Base-by-base conservation (phyloP, 2,888 invertebrate genomes). In the Ophion costatus region DNA sequence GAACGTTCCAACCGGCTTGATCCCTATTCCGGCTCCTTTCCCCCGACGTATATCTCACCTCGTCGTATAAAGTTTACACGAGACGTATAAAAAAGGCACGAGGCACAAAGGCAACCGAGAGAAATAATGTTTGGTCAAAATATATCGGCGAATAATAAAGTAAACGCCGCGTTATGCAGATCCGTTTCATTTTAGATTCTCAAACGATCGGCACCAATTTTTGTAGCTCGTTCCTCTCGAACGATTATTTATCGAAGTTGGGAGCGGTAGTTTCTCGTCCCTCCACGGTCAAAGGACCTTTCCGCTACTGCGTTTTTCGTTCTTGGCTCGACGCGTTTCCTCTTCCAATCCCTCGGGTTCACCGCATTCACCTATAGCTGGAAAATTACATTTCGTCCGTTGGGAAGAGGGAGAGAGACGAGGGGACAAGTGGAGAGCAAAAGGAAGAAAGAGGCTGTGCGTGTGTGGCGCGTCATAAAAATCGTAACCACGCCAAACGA, bases 341-440 rank as follows among this genome's bases (percentile, higher is more conserved):
- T 57, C 20, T 73, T 57, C 38, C 80, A 63, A 67, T 64, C 56
- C 70, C 29, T 51, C 61, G 11, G 61, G n/a, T 69, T 69, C 69
- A 69, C 42, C 66, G 29, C 66, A 67, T 76, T 74, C 89, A 90
- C 90, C 89, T 90, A 91, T 90, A 89, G 90, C 87, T 24, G 87
- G 92, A 92, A 92, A 92, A 92, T 92, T 91, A 92, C 91, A 91
- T 92, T 93, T 59, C 91, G 91, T 91, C 89, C 91, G 92, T 90
- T 91, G 90, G 91, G 92, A 92, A 93, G 89, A 88, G 24, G n/a
- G 14, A 33, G 24, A 71, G 33, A 24, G 51, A 67, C 29, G 22
- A 59, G 67, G 76, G 57, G 64, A 38, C 69, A 66, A 51, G 38
- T 56, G 38, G 59, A 89, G 87, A n/a, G 38, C 51, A 29, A 57